Percentiles rank a stretch among this genome's conserved stretches.
Evolutionary conservation across 2,113 vertebrate species (phyloP).

Genomic region (Australoheros scitulus): DNA sequence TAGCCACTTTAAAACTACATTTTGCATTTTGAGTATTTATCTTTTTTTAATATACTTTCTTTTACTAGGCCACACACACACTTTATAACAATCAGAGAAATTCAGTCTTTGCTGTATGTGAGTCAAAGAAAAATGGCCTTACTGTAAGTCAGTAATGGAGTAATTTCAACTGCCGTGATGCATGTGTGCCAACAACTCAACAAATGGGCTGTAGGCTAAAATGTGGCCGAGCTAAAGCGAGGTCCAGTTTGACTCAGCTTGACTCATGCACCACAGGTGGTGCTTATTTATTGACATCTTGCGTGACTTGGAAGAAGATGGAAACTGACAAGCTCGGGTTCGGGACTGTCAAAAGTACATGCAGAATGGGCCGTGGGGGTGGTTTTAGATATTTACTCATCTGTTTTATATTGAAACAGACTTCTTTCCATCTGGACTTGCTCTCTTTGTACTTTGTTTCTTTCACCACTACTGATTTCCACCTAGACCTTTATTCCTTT

Average conservation of each 20-base stretch:
- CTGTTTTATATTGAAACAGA: background rate
- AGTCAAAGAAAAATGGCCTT: rapidly evolving
- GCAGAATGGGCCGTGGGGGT: background rate
- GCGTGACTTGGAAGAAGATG: background rate
- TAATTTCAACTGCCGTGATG: background rate
- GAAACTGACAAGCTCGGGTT: background rate
- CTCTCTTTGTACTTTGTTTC: background rate
- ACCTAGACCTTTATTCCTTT: background rate
- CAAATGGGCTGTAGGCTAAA: background rate
- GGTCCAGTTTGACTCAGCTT: background rate
- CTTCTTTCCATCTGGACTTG: background rate
- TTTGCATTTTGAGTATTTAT: background rate
- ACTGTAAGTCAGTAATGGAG: background rate
- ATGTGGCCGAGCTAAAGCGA: background rate
- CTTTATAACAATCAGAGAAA: background rate
- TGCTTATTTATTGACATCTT: background rate
- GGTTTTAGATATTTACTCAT: too few species aligned
- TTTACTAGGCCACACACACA: background rate
- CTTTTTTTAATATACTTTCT: background rate
- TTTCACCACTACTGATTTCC: background rate
- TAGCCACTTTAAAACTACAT: background rate
- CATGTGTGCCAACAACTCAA: background rate
- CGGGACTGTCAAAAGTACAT: background rate
- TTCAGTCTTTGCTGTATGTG: background rate
- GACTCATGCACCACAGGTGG: background rate